Base-by-base conservation (phyloP, 2,797 vertebrate genomes). In the Enteromius thamalakanensis region DNA sequence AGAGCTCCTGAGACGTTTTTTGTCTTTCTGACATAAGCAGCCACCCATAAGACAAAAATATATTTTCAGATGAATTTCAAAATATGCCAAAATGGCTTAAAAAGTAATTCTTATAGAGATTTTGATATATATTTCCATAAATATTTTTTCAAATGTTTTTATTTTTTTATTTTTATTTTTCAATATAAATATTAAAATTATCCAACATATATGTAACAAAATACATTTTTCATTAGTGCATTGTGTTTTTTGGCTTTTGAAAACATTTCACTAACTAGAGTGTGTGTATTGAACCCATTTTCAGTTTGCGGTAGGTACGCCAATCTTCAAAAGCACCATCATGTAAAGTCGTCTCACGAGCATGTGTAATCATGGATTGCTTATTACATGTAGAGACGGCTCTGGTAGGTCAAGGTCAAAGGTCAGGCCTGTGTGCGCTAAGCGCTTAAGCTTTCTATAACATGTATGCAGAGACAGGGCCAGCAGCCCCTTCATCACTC, bases 361-460 rank as follows among this genome's bases (percentile, higher is more conserved):
- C 83, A 9, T 29, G 70, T 82, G 55, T 84, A 84, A 85, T 84
- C 79, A 70, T 47, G 76, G 86, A 84, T 86, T 81, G 67, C 74
- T 70, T 51, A 60, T 86, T 80, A 86, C 68, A 83, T 88, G 69
- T 79, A 69, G 82, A 86, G 82, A 84, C 26, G 17, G 79, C 88
- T 82, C 79, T 69, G 21, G 55, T 78, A 69, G 85, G 85, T 80
- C 64, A 69, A 69, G 81, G 86, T 84, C 74, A 88, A 32, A 82
- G 87, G 85, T 89, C 70, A 75, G 29, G n/a, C 67, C 68, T 69
- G 71, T 84, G 75, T 90, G 89, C 67, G 58, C 81, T 92, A 92
- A 95, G 92, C 89, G 88, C 90, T 92, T 92, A 93, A 93, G 91
- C 92, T 89, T 92, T 90, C 94, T 93, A 94, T 93, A 90, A 94